Evolutionary conservation across 2,797 vertebrate genomes (phyloP), one percentile per base, ranked within the genome.

Genomic region (Aphelocoma californica): DNA sequence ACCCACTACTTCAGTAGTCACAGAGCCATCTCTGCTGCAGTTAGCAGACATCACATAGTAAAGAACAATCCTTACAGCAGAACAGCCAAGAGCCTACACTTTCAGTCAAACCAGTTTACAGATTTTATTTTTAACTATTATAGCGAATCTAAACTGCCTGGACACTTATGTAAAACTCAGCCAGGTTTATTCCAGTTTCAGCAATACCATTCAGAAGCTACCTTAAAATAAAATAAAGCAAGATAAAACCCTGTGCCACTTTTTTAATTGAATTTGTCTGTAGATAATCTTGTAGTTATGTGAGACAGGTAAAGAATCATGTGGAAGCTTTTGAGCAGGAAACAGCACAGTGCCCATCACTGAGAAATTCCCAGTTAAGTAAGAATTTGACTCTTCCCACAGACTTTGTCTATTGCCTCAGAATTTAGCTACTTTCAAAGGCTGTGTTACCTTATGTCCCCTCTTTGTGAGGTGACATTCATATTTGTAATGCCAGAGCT

Each of bases 101-200:
- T 81, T 31, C 50, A 62, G 47, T 83, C 61, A 62, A 85, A 48
- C 40, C 48, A 53, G 32, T 40, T 85, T 45, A 66, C 13, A 28
- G 40, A 56, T 84, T 86, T 87, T 67, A 47, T 85, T 94, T 89
- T 92, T 32, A 72, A 79, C 17, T 56, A 21, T 57, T 82, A 78
- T 12, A 86, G 36, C 0, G 0, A 85, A 94, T 78, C 36, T 88
- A 83, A 89, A 42, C 17, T 56, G 28, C 53, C 34, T 42, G 57
- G 44, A 66, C 14, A 56, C 17, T 77, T 81, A 36, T 18, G 29
- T 69, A 67, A 44, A 74, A 65, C 18, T 65, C 62, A 90, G 12
- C 1, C 58, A 75, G 21, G 9, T 40, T 90, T 87, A 71, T 48
- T 83, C 32, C 36, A 24, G 12, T 72, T 83, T 93, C 65, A 74